Evolutionary conservation across 2,113 vertebrate genomes (phyloP).

Genomic region (Nesogale talazaci): DNA sequence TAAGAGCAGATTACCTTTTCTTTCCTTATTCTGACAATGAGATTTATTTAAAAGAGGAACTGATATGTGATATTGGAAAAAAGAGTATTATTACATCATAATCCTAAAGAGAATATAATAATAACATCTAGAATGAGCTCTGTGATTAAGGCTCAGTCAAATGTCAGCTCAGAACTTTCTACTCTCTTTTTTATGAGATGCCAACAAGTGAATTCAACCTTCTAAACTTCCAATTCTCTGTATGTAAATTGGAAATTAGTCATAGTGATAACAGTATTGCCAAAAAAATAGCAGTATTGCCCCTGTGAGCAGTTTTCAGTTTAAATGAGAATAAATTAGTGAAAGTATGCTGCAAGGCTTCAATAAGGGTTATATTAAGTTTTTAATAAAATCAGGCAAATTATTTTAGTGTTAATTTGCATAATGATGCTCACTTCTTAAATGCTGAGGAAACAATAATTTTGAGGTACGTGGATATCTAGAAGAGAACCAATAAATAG

Average conservation of each 20-base stretch:
- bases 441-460: not conserved
- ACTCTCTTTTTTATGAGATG: not conserved
- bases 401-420: constrained; percentile 12
- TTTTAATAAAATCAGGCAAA: not conserved
- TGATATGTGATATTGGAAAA: not conserved
- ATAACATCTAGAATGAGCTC: not conserved
- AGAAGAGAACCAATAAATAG: not conserved
- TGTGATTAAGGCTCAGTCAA: not conserved
- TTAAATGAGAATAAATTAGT: not conserved
- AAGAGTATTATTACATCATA: not conserved
- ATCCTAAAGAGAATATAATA: constrained; percentile 21
- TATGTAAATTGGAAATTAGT: not conserved
- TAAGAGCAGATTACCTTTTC: not conserved
- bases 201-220: not conserved
- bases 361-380: not conserved
- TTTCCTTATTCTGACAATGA: not conserved
- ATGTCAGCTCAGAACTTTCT: not conserved
- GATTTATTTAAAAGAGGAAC: constrained; percentile 1
- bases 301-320: not conserved
- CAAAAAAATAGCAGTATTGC: not conserved
- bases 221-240: not conserved
- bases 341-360: not conserved
- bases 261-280: not conserved
- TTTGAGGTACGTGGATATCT: not conserved
- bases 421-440: not conserved